phyloP scores from a whole-genome alignment of 2,113 vertebrate species.

The Leptosomus discolor region DNA sequence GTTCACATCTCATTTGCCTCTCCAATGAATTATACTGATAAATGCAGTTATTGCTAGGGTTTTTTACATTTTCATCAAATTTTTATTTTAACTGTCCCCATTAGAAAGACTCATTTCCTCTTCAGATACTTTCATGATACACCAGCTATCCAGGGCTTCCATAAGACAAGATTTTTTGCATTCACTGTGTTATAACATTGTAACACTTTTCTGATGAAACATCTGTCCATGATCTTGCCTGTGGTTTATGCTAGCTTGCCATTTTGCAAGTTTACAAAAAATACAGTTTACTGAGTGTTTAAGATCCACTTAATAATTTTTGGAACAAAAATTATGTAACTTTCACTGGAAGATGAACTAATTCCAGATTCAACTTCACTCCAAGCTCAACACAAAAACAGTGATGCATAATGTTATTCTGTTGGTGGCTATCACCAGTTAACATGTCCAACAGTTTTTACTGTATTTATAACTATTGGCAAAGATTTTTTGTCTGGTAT shows the following conservation, averaged over 20 bases:
- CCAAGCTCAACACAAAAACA: not conserved
- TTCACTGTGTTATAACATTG: not conserved
- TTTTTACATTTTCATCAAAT: not conserved
- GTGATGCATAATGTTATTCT: not conserved
- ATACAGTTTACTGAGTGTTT: not conserved
- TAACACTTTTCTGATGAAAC: not conserved
- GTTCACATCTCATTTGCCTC: not conserved
- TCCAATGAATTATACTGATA: not conserved
- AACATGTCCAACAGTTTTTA: not conserved
- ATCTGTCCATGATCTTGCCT: not conserved
- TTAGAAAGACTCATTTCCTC: not conserved
- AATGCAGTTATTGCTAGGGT: not conserved
- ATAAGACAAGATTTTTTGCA: not conserved
- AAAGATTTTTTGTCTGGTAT: not conserved
- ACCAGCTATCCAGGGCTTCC: not conserved
- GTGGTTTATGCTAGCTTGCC: not conserved
- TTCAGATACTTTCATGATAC: not conserved
- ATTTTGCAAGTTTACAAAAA: not conserved
- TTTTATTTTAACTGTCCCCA: not conserved
- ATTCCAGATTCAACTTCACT: not conserved
- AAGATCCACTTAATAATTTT: not conserved
- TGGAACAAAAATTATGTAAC: not conserved
- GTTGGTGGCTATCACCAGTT: not conserved
- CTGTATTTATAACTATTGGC: not conserved
- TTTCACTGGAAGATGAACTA: not conserved